Percentiles rank a stretch among this genome's conserved stretches.
phyloP scores from a whole-genome alignment of 2,888 invertebrate species.

The Orchesellides sinensis region DNA sequence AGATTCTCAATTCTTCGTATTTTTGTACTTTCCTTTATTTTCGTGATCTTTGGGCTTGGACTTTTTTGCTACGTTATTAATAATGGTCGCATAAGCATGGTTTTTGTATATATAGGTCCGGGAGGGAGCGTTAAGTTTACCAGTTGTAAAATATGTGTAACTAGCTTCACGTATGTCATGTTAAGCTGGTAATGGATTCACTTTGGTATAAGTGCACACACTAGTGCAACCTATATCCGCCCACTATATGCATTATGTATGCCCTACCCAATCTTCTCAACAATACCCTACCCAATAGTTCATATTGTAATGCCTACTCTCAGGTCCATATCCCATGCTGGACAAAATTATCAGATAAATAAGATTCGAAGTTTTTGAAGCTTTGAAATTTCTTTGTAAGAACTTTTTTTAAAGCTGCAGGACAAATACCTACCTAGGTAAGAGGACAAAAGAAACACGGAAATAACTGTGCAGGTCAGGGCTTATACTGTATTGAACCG shows the following conservation, averaged over 20 bases:
- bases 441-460: too few relatives aligned
- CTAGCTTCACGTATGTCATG: conserved; percentile 14
- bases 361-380: conserved; percentile 22
- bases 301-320: neutral
- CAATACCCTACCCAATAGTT: neutral
- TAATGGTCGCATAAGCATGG: conserved; percentile 37
- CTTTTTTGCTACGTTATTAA: conserved; percentile 20
- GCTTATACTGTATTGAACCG: neutral
- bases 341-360: conserved; percentile 4
- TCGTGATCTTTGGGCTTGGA: conserved; percentile 26
- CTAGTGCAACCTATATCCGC: neutral
- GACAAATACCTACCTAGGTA: too few relatives aligned
- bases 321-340: neutral
- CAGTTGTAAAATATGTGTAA: conserved; percentile 22
- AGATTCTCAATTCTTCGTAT: conserved; percentile 22
- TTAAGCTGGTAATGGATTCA: conserved; percentile 33
- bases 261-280: neutral
- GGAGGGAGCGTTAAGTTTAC: neutral
- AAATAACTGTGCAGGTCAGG: too few relatives aligned
- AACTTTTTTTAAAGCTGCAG: neutral
- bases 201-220: neutral
- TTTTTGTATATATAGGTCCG: neutral
- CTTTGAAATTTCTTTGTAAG: conserved; percentile 13
- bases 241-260: neutral
- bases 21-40: neutral